phyloP scores from a whole-genome alignment of 1,140 invertebrate genomes.

The Campoletis sonorensis region DNA sequence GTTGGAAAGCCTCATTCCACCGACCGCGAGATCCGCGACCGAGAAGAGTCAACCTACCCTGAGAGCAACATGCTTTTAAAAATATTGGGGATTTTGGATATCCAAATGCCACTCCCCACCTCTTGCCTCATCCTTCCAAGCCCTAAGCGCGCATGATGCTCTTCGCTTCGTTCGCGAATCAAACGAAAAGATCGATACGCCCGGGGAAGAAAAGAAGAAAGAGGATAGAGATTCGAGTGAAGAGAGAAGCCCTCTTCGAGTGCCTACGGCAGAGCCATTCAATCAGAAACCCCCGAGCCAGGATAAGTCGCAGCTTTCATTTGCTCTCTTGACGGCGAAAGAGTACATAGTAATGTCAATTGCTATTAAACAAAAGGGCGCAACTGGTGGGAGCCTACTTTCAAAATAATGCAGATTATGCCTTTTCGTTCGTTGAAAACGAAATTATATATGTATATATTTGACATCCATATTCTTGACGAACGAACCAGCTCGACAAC shows the following conservation, averaged over 20 bases:
- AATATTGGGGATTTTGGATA: slow-evolving; percentile 77
- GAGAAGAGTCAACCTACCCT: slow-evolving; percentile 23
- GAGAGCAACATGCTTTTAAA: slow-evolving; percentile 71
- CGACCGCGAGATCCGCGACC: slow-evolving; percentile 54
- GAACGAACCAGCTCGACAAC: not conserved
- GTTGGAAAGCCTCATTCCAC: slow-evolving; percentile 43
- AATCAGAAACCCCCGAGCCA: slow-evolving; percentile 68
- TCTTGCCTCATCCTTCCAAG: slow-evolving; percentile 1
- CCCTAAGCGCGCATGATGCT: not conserved
- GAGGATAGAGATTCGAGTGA: not conserved
- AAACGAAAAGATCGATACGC: slow-evolving; percentile 64
- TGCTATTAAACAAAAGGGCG: not conserved
- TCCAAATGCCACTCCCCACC: slow-evolving; percentile 62
- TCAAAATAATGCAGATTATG: not conserved
- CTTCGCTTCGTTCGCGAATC: slow-evolving; percentile 64
- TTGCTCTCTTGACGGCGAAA: slow-evolving; percentile 54
- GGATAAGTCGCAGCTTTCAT: slow-evolving; percentile 71
- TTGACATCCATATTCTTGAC: not conserved
- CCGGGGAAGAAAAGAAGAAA: not conserved
- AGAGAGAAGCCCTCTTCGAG: slow-evolving; percentile 52
- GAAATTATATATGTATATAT: not conserved
- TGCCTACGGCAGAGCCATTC: slow-evolving; percentile 74
- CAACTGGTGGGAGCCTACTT: slow-evolving; percentile 12
- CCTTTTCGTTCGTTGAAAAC: not conserved
- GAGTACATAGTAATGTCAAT: slow-evolving; percentile 42